A percentile compares a stretch with the other conserved stretches of the same genome.
Evolutionary conservation across 2,888 invertebrate genomes (phyloP).

Genomic region (Lepidonotus clava): DNA sequence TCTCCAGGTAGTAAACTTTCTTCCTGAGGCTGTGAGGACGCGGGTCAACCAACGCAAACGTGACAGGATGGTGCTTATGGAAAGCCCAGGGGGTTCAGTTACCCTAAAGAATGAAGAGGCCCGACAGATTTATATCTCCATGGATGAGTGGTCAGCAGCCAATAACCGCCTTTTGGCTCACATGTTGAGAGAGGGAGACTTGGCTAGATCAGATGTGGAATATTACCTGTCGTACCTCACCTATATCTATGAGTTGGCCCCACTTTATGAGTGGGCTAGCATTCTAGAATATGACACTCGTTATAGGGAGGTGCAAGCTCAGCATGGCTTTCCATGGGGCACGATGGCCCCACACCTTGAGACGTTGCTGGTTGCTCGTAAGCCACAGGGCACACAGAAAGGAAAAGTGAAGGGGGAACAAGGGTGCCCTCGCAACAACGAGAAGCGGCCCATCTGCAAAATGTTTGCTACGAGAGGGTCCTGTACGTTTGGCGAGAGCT

Average conservation of each 20-base stretch:
- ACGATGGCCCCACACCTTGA: neutral
- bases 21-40: constrained; percentile 1
- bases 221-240: neutral
- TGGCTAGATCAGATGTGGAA: neutral
- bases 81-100: neutral
- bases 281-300: neutral
- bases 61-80: neutral
- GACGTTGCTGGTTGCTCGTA: neutral
- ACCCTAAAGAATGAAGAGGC: neutral
- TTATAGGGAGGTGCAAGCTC: constrained; percentile 36
- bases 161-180: neutral
- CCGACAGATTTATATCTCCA: neutral
- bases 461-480: neutral
- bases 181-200: neutral
- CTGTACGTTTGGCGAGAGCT: neutral
- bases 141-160: constrained; percentile 1
- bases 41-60: neutral
- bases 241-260: neutral
- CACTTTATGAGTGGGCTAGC: constrained; percentile 19
- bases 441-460: neutral
- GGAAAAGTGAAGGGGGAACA: no score
- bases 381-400: neutral
- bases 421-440: no score
- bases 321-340: constrained; percentile 6
- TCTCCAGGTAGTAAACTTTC: neutral